Base-by-base conservation (phyloP, 2,113 vertebrate species). In the Apeltes quadracus region DNA sequence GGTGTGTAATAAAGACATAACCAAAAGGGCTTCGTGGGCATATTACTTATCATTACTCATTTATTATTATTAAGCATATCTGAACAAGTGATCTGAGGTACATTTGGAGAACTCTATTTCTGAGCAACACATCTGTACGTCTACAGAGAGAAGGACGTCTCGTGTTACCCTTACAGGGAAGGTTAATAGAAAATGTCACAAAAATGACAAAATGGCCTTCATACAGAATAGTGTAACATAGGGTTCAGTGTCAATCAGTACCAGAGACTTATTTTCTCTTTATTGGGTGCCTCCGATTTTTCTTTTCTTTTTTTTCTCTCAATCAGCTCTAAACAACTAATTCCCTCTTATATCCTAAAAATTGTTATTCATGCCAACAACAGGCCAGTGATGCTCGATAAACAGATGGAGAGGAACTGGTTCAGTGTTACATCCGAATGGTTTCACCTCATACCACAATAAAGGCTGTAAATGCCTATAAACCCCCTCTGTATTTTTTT, bases 21-120 rank as follows among this genome's bases (percentile, higher is more conserved):
- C 53, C 27, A 16, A 27, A 51, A 51, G 5, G n/a, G 5, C 23
- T 57, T 14, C 44, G 22, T 72, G 25, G 67, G 63, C 62, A 61
- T n/a, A 32, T 29, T 8, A 38, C 48, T 55, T 22, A 51, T 25
- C 67, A 61, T 65, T 72, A n/a, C n/a, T 61, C 57, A 70, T 75
- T 72, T 76, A 64, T 80, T 78, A 73, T 69, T 55, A 72, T 79
- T 20, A 72, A 74, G 59, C 46, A 65, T 72, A 62, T 78, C 39
- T 38, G 69, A 55, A 62, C 27, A 68, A 22, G 51, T 55, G 56
- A 57, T 87, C 54, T 82, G 82, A 86, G 84, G 85, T 88, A 80
- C 76, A 79, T 65, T 69, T 66, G 61, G 57, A 77, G 15, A 76
- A 74, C 20, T 70, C 53, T 65, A 34, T 79, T 59, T 84, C 8